Percentiles rank a stretch among this genome's conserved stretches.
phyloP scores from a whole-genome alignment of 2,888 invertebrate genomes.

The Drosophila emarginata region DNA sequence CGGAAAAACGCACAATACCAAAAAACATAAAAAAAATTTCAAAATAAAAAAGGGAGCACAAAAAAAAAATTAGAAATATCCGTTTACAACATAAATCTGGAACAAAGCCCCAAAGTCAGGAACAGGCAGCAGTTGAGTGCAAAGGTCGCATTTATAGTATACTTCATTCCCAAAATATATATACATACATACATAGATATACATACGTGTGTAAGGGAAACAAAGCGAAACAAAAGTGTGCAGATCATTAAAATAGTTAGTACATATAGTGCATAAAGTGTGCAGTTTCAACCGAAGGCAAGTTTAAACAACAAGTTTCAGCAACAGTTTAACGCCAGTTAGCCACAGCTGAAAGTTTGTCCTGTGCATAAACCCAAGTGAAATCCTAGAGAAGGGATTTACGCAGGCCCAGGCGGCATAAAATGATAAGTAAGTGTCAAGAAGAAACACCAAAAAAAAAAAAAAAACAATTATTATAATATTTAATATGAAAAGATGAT shows the following conservation, averaged over 20 bases:
- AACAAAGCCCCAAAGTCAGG: constrained; percentile 13
- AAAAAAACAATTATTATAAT: no score
- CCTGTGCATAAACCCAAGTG: constrained; percentile 45
- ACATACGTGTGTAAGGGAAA: not conserved
- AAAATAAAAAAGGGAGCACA: not conserved
- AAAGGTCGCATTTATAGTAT: constrained; percentile 2
- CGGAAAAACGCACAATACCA: constrained; percentile 41
- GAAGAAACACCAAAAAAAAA: constrained; percentile 4
- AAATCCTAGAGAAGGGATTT: constrained; percentile 68
- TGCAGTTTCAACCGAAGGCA: constrained; percentile 4
- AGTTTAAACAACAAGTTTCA: constrained; percentile 6
- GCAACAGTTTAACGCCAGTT: constrained; percentile 38
- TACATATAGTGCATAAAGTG: constrained; percentile 22
- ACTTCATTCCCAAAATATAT: not conserved
- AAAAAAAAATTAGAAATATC: constrained; percentile 14
- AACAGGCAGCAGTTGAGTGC: not conserved
- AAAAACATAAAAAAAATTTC: not conserved
- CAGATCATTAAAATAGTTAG: constrained; percentile 21
- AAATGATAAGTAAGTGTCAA: constrained; percentile 74
- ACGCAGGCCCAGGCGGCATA: constrained; percentile 69
- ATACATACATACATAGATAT: not conserved
- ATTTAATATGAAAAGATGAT: no score
- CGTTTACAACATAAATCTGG: constrained; percentile 11
- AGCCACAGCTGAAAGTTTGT: constrained; percentile 14
- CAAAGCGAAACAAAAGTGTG: constrained; percentile 22